These are phyloP conservation scores for Pachydiplax longipennis DNA, from an alignment of 2,888 invertebrate species.

Conservation along the genomic window DNA sequence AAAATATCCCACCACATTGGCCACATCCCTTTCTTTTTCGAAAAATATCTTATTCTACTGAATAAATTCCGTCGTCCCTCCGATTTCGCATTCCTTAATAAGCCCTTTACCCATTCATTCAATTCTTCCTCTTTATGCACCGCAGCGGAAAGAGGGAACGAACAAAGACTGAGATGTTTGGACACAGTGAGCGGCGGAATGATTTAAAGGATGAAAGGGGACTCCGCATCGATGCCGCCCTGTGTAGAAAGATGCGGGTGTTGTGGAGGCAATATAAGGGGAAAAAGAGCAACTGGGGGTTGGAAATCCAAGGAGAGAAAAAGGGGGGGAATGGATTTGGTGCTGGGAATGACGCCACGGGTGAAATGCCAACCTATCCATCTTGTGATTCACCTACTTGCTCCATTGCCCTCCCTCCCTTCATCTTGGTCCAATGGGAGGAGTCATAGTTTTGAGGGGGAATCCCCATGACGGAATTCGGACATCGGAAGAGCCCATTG, in stretches of 20 bases:
- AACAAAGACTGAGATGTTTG: background rate
- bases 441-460: background rate
- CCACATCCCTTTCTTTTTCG: background rate
- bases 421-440: background rate
- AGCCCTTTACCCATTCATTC: background rate
- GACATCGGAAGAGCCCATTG: background rate
- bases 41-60: background rate
- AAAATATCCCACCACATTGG: background rate
- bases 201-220: background rate
- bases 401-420: background rate
- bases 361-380: conserved; percentile 30
- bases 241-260: too few species aligned
- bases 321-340: background rate
- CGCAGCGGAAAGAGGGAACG: background rate
- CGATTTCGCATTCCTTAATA: background rate
- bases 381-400: conserved; percentile 45
- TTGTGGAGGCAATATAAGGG: background rate
- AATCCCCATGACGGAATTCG: conserved; percentile 35
- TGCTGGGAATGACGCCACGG: conserved; percentile 6
- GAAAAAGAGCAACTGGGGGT: background rate
- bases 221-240: background rate
- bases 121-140: background rate
- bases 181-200: background rate
- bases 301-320: background rate
- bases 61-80: background rate